Percentiles rank a stretch among this genome's conserved stretches.
Conservation (phyloP, 2,888 invertebrate species). For the Cartodere bifasciata region DNA sequence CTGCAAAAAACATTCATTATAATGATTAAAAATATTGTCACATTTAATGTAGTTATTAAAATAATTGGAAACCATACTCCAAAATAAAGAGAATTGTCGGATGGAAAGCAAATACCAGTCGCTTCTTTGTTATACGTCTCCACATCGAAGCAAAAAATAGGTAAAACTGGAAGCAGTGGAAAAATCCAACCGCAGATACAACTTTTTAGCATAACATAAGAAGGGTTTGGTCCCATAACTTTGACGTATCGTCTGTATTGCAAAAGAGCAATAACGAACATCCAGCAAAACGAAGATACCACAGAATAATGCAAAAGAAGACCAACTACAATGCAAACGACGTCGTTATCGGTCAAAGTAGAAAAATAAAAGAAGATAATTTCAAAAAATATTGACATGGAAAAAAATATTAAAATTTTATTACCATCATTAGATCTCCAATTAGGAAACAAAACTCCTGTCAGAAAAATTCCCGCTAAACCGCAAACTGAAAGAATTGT, state of each 20-base stretch:
- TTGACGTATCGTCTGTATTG: constrained; percentile 54
- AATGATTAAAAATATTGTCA: constrained; percentile 44
- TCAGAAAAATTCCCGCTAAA: constrained; percentile 37
- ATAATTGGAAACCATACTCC: constrained; percentile 44
- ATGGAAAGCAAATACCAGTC: constrained; percentile 40
- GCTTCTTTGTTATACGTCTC: constrained; percentile 35
- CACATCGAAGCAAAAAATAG: constrained; percentile 37
- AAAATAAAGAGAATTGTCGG: constrained; percentile 41
- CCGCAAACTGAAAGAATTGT: constrained; percentile 44
- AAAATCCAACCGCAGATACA: constrained; percentile 51
- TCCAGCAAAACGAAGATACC: constrained; percentile 57
- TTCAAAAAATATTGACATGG: constrained; percentile 24
- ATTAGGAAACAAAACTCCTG: constrained; percentile 42
- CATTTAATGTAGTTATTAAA: constrained; percentile 41
- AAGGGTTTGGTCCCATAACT: constrained; percentile 45
- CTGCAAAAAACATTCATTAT: constrained; percentile 38
- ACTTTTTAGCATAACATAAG: constrained; percentile 37
- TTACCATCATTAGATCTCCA: constrained; percentile 41
- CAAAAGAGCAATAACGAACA: constrained; percentile 54
- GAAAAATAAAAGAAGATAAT: constrained; percentile 31
- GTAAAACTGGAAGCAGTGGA: constrained; percentile 41
- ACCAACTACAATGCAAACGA: constrained; percentile 44
- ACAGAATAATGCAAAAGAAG: constrained; percentile 54
- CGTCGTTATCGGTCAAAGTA: constrained; percentile 25
- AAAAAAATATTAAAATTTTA: constrained; percentile 28